Base-by-base conservation (phyloP, 2,113 vertebrate species). In the Labeo catla region DNA sequence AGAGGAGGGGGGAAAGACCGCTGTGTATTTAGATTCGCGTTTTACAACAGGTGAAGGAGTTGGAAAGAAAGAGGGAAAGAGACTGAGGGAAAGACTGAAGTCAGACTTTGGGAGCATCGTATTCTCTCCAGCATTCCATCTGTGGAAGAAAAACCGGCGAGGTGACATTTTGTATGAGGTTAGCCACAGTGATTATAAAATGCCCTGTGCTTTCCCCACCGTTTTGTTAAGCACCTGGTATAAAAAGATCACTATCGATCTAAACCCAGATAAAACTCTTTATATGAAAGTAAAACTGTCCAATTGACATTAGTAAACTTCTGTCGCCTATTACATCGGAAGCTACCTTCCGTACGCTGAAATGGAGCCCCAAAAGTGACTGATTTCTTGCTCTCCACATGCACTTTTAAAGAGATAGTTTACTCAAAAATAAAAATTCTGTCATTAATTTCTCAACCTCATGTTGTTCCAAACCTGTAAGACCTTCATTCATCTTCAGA, bases 121-220 rank as follows among this genome's bases (percentile, higher is more conserved):
- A 65, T 63, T 80, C 15, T 78, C 11, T 36, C 36, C 57, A 65
- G 23, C n/a, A 49, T 70, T 52, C 63, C 28, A 70, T 70, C 16
- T 68, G 45, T 7, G 9, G 49, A 61, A 61, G 65, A 50, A 34
- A 59, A 28, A 66, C 54, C 2, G 4, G 61, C 66, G 23, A 50
- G 15, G 28, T 49, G 52, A 72, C 23, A 76, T 59, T 61, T 6
- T 80, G 19, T n/a, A 52, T 45, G 77, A 61, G 77, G 54, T 61
- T 80, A 80, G 36, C 52, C 77, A 80, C 77, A 59, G 13, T n/a
- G 34, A 36, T 77, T 77, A 80, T n/a, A 9, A 61, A 80, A 80
- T 61, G 36, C 54, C 77, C 52, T 13, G 54, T 84, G 45, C 3
- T 84, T 72, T 74, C 43, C 45, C 23, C 12, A 74, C 66, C 21